Conservation (phyloP, 1,140 invertebrate species). For the Anadara kagoshimensis region DNA sequence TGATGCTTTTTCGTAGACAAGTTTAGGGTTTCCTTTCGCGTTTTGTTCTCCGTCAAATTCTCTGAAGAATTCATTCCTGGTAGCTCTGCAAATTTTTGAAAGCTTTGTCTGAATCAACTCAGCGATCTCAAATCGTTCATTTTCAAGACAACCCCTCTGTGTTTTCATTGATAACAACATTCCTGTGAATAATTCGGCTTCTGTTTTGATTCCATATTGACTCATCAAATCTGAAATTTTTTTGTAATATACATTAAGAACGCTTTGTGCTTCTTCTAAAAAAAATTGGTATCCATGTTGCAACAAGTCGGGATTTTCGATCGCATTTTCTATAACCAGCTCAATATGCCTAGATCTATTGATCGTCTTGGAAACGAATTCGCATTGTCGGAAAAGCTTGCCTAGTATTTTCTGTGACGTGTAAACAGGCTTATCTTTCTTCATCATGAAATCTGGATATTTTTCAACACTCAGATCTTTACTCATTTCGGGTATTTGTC, state of each 20-base stretch:
- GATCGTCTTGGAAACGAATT: not conserved
- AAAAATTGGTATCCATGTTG: slow-evolving; percentile 8
- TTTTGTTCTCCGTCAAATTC: slow-evolving; percentile 22
- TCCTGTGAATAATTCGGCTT: slow-evolving; percentile 26
- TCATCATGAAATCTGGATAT: slow-evolving; percentile 32
- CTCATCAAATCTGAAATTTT: slow-evolving; percentile 12
- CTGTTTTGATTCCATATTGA: slow-evolving; percentile 27
- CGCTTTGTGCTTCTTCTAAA: not conserved
- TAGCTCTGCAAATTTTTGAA: not conserved
- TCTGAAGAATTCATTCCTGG: slow-evolving; percentile 10
- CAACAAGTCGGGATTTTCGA: not conserved
- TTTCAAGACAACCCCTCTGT: slow-evolving; percentile 4
- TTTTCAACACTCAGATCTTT: slow-evolving; percentile 15
- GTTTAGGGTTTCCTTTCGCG: not conserved
- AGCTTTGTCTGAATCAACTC: slow-evolving; percentile 16
- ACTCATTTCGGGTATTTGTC: slow-evolving; percentile 15
- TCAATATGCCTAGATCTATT: not conserved
- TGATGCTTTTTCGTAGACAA: slow-evolving; percentile 2
- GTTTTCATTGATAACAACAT: slow-evolving; percentile 6
- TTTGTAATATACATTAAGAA: slow-evolving; percentile 6
- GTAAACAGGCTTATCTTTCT: slow-evolving; percentile 19
- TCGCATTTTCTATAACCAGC: not conserved
- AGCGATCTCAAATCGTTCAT: slow-evolving; percentile 20
- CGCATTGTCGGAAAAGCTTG: slow-evolving; percentile 15
- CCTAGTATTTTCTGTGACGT: slow-evolving; percentile 16